Evolutionary conservation across 2,113 vertebrate genomes (phyloP), one percentile per base, ranked within the genome.

Genomic region (Protomyctophum bolini): DNA sequence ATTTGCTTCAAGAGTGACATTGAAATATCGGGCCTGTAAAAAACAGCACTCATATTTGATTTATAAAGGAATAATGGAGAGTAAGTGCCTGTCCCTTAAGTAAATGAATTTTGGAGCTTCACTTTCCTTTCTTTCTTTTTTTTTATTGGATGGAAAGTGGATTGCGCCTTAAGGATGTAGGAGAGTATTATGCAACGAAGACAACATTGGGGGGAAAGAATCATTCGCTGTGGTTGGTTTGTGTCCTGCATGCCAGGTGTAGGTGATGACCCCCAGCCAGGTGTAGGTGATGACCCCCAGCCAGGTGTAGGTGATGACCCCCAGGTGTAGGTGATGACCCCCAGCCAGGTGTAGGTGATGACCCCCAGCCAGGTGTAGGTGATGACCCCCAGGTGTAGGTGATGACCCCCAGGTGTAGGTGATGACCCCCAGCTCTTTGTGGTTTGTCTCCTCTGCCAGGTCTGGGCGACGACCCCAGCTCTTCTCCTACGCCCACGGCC

Each of bases 401-500:
- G 21, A 21, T 21, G 21, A 21, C 21, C 21, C 21, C 21, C 21
- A 21, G 21, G 21, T 21, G 21, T 21, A 21, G 21, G 21, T 21
- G 21, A 21, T 21, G 21, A 21, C 21, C 21, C 21, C 21, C 21
- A 21, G 21, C 21, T 21, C 21, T 21, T 21, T 21, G 21, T 21
- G 21, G 21, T 21, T 21, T 64, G 1, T 84, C 49, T 67, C 10
- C 51, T 54, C 51, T 54, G 73, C 0, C 8, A 93, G 91, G 90
- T 83, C 78, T 93, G 1, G 89, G 87, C 50, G 89, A 93, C 3
- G 92, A 94, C 71, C 79, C 88, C 66, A 84, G 79, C 76, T 87
- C 91, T 49, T 92, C 91, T 46, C 91, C 93, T 0, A 91, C 93
- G 7, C 93, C 93, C 5, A 91, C 93, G 7, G 93, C 92, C 71